phyloP scores from a whole-genome alignment of 2,797 vertebrate genomes.

The Okamejei kenojei region DNA sequence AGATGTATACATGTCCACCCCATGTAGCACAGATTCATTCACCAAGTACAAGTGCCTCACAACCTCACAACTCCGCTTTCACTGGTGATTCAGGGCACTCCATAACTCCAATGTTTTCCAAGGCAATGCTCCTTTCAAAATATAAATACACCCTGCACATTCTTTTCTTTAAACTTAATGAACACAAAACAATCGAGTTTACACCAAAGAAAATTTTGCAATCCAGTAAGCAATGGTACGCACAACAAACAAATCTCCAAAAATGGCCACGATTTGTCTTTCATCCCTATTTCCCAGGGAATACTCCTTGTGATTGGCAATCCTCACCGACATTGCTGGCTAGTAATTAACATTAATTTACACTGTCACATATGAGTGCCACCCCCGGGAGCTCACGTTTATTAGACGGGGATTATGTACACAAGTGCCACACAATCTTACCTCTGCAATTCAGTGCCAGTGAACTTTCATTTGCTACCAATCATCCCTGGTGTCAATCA shows the following conservation, averaged over 20 bases:
- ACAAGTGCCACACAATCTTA: not conserved
- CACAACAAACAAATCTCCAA: not conserved
- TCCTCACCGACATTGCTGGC: not conserved
- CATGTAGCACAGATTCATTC: too few relatives aligned
- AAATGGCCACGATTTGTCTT: not conserved
- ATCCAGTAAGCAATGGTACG: not conserved
- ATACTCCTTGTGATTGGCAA: not conserved
- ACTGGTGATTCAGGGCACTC: too few relatives aligned
- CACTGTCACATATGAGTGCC: not conserved
- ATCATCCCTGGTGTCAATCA: not conserved
- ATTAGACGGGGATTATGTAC: not conserved
- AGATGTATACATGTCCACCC: too few relatives aligned
- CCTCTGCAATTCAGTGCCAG: not conserved
- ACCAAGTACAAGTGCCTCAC: too few relatives aligned
- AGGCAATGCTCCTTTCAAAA: not conserved
- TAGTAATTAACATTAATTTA: not conserved
- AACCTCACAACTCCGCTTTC: too few relatives aligned
- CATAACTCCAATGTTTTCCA: not conserved
- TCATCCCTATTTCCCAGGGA: not conserved
- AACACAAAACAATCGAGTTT: not conserved
- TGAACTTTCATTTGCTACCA: not conserved
- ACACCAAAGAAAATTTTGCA: not conserved
- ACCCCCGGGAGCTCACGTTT: not conserved
- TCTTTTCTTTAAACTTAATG: not conserved
- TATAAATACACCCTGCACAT: not conserved